These are phyloP conservation scores for Coelopa frigida DNA, from an alignment of 1,140 invertebrate species.

Conservation along the genomic window DNA sequence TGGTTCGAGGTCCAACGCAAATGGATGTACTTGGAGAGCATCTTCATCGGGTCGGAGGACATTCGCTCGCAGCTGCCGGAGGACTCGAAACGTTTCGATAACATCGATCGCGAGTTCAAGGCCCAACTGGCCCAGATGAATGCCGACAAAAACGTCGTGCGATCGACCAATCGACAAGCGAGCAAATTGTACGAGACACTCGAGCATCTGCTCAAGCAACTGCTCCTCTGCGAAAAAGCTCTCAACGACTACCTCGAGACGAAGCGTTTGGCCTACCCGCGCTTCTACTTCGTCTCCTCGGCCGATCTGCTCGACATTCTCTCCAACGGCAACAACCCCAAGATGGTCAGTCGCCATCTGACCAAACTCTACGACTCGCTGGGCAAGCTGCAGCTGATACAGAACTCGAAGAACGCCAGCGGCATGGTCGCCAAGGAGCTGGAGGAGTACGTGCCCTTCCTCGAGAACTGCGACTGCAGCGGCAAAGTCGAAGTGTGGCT, in stretches of 20 bases:
- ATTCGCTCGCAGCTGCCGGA: slow-evolving; percentile 86
- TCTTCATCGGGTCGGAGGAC: slow-evolving; percentile 94
- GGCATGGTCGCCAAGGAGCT: slow-evolving; percentile 83
- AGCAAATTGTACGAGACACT: slow-evolving; percentile 64
- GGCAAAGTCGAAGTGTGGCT: slow-evolving; percentile 91
- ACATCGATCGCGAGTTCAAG: slow-evolving; percentile 81
- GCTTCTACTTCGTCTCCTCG: slow-evolving; percentile 93
- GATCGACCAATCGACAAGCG: slow-evolving; percentile 73
- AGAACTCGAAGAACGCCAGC: slow-evolving; percentile 46
- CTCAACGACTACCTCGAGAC: slow-evolving; percentile 92
- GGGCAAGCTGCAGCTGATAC: slow-evolving; percentile 70
- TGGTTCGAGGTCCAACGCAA: slow-evolving; percentile 91
- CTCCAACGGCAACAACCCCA: slow-evolving; percentile 88
- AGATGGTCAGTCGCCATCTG: slow-evolving; percentile 73
- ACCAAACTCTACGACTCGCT: slow-evolving; percentile 91
- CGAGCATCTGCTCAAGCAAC: slow-evolving; percentile 64
- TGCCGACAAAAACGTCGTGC: slow-evolving; percentile 67
- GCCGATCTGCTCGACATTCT: slow-evolving; percentile 91
- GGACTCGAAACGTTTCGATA: slow-evolving; percentile 84
- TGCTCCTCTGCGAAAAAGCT: slow-evolving; percentile 88
- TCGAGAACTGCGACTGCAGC: slow-evolving; percentile 69
- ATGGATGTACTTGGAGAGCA: slow-evolving; percentile 91
- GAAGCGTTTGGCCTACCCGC: slow-evolving; percentile 84
- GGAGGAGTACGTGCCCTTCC: slow-evolving; percentile 65
- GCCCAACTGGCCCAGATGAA: slow-evolving; percentile 46